Evolutionary conservation across 2,888 invertebrate genomes (phyloP).

Genomic region (Lochmaea crataegi): DNA sequence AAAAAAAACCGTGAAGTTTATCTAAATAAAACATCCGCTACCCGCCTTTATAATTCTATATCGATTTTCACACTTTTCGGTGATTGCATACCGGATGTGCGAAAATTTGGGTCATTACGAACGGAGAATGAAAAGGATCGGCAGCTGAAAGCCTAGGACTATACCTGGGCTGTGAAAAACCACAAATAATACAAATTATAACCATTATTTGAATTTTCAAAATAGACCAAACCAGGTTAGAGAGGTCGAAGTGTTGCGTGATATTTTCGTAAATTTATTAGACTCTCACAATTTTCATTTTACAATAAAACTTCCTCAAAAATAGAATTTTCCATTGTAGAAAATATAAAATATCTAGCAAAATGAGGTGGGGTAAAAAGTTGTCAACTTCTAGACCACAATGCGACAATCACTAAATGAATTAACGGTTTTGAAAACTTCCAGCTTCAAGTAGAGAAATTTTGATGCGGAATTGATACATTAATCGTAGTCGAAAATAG

Average conservation of each 20-base stretch:
- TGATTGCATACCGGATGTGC: not conserved
- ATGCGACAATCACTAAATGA: not conserved
- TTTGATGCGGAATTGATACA: constrained; percentile 21
- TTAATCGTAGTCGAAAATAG: constrained; percentile 16
- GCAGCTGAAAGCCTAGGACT: not conserved
- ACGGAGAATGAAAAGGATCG: not conserved
- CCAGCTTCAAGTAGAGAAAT: too few relatives aligned
- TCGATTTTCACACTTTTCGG: constrained; percentile 8
- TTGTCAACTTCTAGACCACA: not conserved
- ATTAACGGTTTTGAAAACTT: constrained; percentile 15
- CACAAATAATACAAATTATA: too few relatives aligned
- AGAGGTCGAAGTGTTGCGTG: too few relatives aligned
- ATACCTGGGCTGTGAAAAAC: not conserved
- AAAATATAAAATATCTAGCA: too few relatives aligned
- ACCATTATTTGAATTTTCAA: too few relatives aligned
- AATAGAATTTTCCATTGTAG: too few relatives aligned
- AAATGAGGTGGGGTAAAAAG: not conserved
- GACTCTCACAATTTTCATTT: too few relatives aligned
- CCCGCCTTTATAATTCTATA: not conserved
- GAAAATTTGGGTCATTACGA: not conserved
- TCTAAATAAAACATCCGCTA: constrained; percentile 8
- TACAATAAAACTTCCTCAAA: too few relatives aligned
- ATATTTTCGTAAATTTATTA: too few relatives aligned
- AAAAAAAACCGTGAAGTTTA: constrained; percentile 8
- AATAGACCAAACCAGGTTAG: too few relatives aligned